Base-by-base conservation (phyloP, 92 coral and sea anemone species). In the Bergia sp. region DNA sequence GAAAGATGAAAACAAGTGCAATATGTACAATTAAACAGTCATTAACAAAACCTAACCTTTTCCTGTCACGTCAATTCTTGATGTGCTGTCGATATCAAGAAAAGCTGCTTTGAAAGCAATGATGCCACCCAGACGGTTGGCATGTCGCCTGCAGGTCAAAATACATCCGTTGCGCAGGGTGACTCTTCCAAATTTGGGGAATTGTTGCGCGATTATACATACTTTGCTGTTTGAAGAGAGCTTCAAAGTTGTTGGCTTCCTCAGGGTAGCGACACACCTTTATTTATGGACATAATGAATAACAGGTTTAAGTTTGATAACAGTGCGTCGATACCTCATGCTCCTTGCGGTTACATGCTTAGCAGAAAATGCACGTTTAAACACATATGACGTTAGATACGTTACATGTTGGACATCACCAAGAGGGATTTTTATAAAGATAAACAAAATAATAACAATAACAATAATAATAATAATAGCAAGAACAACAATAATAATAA, bases 21-120 rank as follows among this genome's bases (percentile, higher is more conserved):
- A 45, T 8, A 4, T 11, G 13, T 53, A 18, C 2, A 53, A 53
- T 0, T 10, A 53, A 10, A 53, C 58, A 53, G 16, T 53, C 58
- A 73, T 65, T 36, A 11, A 0, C 20, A 13, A 15, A 73, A 37
- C 41, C 64, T 81, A 45, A 89, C 91, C 96, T 92, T 88, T 77
- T 11, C 90, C 91, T 72, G 44, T 85, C 73, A 87, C 49, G 45
- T 74, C 75, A 78, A 94, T 90, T 72, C 72, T 75, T 0, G 96
- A 94, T 4, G 93, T 90, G 36, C 84, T 82, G 76, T 94, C 96
- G 42, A 94, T 82, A n/a, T 37, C 38, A 69, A 94, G 47, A n/a
- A 21, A 81, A n/a, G 81, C 83, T 3, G 94, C 89, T 85, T 89
- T 81, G 12, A 94, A 64, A 1, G 96, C 96, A 44, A 94, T 65